Conservation (phyloP, 2,113 vertebrate species). For the Mustela nigripes region DNA sequence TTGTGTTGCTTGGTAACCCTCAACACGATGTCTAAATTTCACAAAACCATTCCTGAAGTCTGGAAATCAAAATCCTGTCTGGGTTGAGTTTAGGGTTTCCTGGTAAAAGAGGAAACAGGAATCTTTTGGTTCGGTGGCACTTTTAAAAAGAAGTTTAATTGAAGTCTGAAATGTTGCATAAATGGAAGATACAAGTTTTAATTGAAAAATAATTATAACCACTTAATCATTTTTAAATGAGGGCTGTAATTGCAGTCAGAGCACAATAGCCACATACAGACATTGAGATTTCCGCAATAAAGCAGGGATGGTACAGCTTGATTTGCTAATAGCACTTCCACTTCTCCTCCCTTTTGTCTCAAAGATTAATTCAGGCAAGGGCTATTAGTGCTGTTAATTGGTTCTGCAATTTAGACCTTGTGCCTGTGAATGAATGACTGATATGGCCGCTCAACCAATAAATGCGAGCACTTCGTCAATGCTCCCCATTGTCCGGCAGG, state of each 20-base stretch:
- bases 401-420: slow-evolving; percentile 99
- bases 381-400: slow-evolving; percentile 99
- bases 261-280: slow-evolving; percentile 95
- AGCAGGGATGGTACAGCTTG: slow-evolving; percentile 98
- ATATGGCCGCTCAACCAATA: slow-evolving; percentile 94
- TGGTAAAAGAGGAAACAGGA: slow-evolving; percentile 76
- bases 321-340: slow-evolving; percentile 96
- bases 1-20: slow-evolving; percentile 58
- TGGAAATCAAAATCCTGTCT: slow-evolving; percentile 74
- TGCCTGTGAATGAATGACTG: slow-evolving; percentile 97
- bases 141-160: slow-evolving; percentile 89
- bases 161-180: slow-evolving; percentile 90
- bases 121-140: slow-evolving; percentile 85
- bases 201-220: slow-evolving; percentile 99
- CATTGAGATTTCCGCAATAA: slow-evolving; percentile 96
- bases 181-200: slow-evolving; percentile 99
- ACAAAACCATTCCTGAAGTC: background rate
- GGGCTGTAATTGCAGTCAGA: slow-evolving; percentile 98
- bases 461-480: slow-evolving; percentile 97
- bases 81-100: slow-evolving; percentile 67
- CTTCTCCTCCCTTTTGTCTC: slow-evolving; percentile 99
- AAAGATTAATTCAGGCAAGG: slow-evolving; percentile 99
- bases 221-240: slow-evolving; percentile 99
- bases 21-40: slow-evolving; percentile 50
- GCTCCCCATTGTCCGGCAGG: slow-evolving; percentile 92